These are phyloP conservation scores for Sialia sialis DNA, from an alignment of 2,113 vertebrate species.

Conservation along the genomic window DNA sequence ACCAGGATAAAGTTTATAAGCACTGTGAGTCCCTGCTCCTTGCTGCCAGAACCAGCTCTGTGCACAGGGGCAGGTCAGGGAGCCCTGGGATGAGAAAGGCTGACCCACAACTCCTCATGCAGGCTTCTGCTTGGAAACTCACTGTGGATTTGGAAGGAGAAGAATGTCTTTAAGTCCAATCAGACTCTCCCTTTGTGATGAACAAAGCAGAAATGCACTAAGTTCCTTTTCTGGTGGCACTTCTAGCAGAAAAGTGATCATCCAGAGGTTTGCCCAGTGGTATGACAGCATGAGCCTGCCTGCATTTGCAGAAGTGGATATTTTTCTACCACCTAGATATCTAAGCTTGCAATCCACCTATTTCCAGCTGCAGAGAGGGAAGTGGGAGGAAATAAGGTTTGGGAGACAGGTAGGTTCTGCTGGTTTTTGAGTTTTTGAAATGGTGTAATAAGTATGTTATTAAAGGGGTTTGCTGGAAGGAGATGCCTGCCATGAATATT, in stretches of 20 bases:
- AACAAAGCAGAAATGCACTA: background rate
- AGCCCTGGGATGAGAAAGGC: background rate
- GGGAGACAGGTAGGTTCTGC: background rate
- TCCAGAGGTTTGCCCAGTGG: background rate
- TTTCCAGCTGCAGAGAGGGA: background rate
- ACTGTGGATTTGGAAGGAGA: background rate
- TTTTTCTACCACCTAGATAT: background rate
- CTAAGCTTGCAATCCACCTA: background rate
- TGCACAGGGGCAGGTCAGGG: rapidly evolving
- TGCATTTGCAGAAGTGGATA: background rate
- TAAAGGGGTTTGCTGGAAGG: background rate
- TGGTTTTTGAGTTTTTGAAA: background rate
- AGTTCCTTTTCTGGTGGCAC: background rate
- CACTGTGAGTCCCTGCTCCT: background rate
- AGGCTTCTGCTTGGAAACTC: background rate
- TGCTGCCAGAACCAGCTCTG: background rate
- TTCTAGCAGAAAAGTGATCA: background rate
- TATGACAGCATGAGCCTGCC: background rate
- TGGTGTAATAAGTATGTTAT: rapidly evolving
- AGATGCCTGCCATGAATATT: background rate
- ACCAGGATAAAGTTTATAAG: background rate
- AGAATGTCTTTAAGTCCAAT: background rate
- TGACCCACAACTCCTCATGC: rapidly evolving
- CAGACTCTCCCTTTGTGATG: background rate
- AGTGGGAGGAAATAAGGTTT: background rate